phyloP scores from a whole-genome alignment of 2,797 vertebrate species.

The Peromyscus melanophrys region DNA sequence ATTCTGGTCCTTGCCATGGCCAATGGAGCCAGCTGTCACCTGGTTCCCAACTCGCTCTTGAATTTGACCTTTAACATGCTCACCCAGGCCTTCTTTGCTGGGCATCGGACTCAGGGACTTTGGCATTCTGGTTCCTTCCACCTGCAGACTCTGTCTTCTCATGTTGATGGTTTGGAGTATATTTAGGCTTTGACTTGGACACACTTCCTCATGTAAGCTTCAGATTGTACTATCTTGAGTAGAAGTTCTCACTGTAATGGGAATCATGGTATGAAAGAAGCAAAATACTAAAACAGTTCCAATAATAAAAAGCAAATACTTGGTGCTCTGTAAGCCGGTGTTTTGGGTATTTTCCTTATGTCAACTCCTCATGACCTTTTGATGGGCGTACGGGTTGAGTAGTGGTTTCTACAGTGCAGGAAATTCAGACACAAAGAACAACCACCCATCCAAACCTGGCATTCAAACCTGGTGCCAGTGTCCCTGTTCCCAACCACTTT shows the following conservation, averaged over 20 bases:
- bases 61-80: not conserved
- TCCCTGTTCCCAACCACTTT: not conserved
- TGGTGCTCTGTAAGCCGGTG: not conserved
- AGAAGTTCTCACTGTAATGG: not conserved
- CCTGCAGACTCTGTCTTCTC: not conserved
- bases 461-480: not conserved
- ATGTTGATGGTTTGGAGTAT: not conserved
- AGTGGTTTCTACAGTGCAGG: slow-evolving; percentile 6
- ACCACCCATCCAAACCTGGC: not conserved
- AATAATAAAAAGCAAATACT: not conserved
- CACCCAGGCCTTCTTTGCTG: not conserved
- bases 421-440: not conserved
- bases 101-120: not conserved
- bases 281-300: not conserved
- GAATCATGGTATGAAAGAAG: not conserved
- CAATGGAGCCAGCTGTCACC: not conserved
- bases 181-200: slow-evolving; percentile 29
- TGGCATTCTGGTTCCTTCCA: not conserved
- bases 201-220: not conserved
- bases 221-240: not conserved
- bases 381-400: not conserved
- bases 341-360: slow-evolving; percentile 2
- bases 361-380: slow-evolving; percentile 7
- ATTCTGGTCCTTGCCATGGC: not conserved
- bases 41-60: not conserved